Evolutionary conservation across 1,140 invertebrate species (phyloP), one percentile per base, ranked within the genome.

Genomic region (Hermetia illucens): DNA sequence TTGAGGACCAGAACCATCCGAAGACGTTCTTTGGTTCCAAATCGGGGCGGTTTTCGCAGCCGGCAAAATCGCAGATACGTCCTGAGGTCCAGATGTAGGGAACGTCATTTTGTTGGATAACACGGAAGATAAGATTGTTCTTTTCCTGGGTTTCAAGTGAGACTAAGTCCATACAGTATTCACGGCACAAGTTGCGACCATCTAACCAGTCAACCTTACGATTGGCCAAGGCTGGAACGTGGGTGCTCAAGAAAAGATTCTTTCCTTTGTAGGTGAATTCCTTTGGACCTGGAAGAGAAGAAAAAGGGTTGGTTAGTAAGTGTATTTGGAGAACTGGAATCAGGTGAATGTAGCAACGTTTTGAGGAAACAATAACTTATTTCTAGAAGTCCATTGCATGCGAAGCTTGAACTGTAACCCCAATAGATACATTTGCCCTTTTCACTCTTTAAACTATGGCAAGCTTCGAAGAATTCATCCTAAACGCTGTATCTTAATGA

Each of bases 1-100:
- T 88, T 22, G 82, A 80, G 6, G 85, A 89, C 86, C 86, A 92
- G 72, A 92, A 92, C 87, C 87, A 92, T 5, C 87, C 87, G 49
- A 77, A 78, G 30, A 90, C 52, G 43, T 72, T 75, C 56, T 89
- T 83, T 21, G 87, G 87, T 56, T 89, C 83, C 27, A 92, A 67
- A 57, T 92, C 87, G 27, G 72, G 69, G 39, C 87, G 74, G 30
- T 79, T 77, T 55, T 87, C 82, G 58, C 87, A 92, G 30, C 87
- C 87, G 54, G 88, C 89, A 71, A 92, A 92, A 67, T 92, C 86
- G 53, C 87, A 92, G 21, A 91, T 71, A 45, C 87, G 75, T 27
- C 87, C 87, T 15, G 80, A 82, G 1, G 86, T 89, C 87, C 87
- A 91, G 48, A 90, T 90, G 70, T 88, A 89, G 2, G 84, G 83